phyloP scores from a whole-genome alignment of 2,797 vertebrate genomes.

The Sebastes steindachneri region DNA sequence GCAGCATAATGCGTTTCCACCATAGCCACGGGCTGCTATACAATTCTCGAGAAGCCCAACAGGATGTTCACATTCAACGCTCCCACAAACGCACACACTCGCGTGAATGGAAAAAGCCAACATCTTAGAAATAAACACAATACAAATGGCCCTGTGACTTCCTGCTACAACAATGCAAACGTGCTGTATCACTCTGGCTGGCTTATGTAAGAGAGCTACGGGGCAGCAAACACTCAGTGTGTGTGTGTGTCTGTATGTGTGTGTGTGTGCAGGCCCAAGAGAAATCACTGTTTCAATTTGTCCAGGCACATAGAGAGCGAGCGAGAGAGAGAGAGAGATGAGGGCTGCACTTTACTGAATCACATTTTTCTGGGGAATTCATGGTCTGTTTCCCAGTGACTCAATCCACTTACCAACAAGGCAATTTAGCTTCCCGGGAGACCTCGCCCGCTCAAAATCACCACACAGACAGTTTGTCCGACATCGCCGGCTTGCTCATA shows the following conservation, averaged over 20 bases:
- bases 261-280: conserved; percentile 49
- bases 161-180: conserved; percentile 78
- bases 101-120: conserved; percentile 63
- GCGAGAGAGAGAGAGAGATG: conserved; percentile 12
- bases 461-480: conserved; percentile 25
- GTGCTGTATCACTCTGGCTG: conserved; percentile 65
- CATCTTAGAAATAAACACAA: conserved; percentile 79
- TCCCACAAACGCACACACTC: conserved; percentile 40
- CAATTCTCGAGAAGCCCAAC: conserved; percentile 54
- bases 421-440: conserved; percentile 58
- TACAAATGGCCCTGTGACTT: conserved; percentile 68
- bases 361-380: conserved; percentile 73
- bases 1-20: conserved; percentile 32
- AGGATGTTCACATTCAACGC: conserved; percentile 70
- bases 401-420: conserved; percentile 71
- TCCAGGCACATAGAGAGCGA: conserved; percentile 33
- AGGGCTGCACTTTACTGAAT: conserved; percentile 70
- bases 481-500: conserved; percentile 16
- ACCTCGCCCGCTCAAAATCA: conserved; percentile 25
- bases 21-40: conserved; percentile 41
- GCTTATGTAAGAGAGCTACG: conserved; percentile 72
- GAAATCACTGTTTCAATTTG: conserved; percentile 76
- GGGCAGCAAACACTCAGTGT: conserved; percentile 34
- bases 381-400: conserved; percentile 67
- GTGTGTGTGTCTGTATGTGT: conserved; percentile 6